These are phyloP conservation scores for Pluvialis apricaria DNA, from an alignment of 2,113 vertebrate genomes.

Conservation along the genomic window DNA sequence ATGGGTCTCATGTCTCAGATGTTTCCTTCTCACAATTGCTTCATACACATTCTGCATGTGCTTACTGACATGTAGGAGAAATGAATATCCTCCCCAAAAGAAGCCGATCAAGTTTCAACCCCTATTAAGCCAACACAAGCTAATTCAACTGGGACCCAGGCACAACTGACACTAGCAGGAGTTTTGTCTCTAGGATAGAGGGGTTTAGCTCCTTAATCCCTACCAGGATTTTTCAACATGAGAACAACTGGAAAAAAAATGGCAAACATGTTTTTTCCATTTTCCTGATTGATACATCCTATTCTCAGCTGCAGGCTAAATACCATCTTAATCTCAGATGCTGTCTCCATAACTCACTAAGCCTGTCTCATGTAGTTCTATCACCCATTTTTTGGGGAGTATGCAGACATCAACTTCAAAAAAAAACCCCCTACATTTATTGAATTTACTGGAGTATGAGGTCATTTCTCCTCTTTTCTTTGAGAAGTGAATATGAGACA, in stretches of 20 bases:
- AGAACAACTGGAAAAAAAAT: background rate
- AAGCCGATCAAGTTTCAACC: rapidly evolving
- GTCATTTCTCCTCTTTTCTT: background rate
- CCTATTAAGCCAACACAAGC: background rate
- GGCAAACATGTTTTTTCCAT: background rate
- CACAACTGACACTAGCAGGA: background rate
- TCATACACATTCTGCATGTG: background rate
- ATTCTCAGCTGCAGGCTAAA: background rate
- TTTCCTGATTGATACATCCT: background rate
- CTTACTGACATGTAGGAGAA: background rate
- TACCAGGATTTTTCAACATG: background rate
- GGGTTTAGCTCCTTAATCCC: background rate
- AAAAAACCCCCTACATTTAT: rapidly evolving
- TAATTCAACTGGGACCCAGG: background rate
- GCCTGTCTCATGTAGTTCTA: background rate
- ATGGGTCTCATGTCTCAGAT: rapidly evolving
- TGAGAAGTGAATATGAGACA: background rate
- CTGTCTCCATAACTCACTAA: background rate
- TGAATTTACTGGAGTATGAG: background rate
- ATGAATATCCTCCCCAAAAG: background rate
- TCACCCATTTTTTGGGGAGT: background rate
- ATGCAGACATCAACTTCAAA: background rate
- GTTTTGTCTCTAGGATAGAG: background rate
- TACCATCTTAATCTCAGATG: background rate
- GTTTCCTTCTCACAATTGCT: background rate